Base-by-base conservation (phyloP, 1,140 invertebrate genomes). In the Aphis gossypii region DNA sequence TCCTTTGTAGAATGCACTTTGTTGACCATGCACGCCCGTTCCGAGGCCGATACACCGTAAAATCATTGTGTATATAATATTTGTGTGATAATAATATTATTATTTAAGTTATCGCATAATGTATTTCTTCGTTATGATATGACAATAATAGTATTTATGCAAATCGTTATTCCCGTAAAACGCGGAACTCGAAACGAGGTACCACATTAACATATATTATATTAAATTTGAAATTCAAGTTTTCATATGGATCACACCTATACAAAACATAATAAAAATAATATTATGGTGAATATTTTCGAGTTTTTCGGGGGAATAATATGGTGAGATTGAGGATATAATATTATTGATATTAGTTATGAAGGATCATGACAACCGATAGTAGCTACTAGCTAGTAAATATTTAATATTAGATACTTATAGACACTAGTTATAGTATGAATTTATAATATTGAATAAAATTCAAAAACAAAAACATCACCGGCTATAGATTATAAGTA, bases 1-100 rank as follows among this genome's bases (percentile, higher is more conserved):
- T 93, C 92, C 92, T 93, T 93, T 93, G 82, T 84, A 93, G 48
- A 93, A 93, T 93, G 92, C 92, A 93, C 76, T 84, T 56, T 86
- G 76, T 20, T 84, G 92, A 84, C 92, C 92, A 93, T 93, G 92
- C 76, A 86, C 35, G 35, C 76, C 23, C 14, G 46, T 41, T 44
- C 82, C 92, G 92, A 93, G 92, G 92, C 82, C 92, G 48, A 93
- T 93, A 86, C 51, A 84, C 92, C 90, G 90, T 48, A 82, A 82
- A 48, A 92, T n/a, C 38, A 91, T 92, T 92, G 91, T 83, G 35
- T 54, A n/a, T 46, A 68, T 90, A 18, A 76, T 76, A 18, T 76
- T n/a, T n/a, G n/a, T 83, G 46, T 68, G 56, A 46, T 91, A 46
- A 60, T 41, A 86, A 68, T 90, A 87, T 87, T 48, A 54, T 51